These are phyloP conservation scores for Notiomystis cincta DNA, from an alignment of 2,113 vertebrate species.

Conservation along the genomic window DNA sequence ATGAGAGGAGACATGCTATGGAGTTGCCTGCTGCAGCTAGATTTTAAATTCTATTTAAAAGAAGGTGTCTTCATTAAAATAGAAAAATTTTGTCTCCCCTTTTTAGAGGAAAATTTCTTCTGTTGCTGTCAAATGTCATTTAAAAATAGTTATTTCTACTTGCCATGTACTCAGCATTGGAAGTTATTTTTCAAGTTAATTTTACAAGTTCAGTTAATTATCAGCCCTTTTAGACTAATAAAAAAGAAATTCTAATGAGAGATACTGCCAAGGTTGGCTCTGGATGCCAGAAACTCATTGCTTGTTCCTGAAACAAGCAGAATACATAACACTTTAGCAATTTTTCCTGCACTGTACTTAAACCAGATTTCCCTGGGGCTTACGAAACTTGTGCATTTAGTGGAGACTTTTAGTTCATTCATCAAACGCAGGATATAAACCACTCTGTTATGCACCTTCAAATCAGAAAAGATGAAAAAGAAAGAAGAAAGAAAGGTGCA, in stretches of 20 bases:
- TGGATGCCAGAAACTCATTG: not conserved
- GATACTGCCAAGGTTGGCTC: not conserved
- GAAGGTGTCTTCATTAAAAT: not conserved
- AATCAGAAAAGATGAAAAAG: constrained; percentile 4
- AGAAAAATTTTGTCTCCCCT: not conserved
- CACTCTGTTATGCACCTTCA: constrained; percentile 1
- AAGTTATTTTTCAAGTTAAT: not conserved
- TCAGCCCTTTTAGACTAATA: not conserved
- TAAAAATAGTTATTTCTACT: not conserved
- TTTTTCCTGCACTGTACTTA: constrained; percentile 35
- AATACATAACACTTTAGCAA: not conserved
- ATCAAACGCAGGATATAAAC: constrained; percentile 21
- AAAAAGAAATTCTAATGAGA: not conserved
- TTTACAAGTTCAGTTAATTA: not conserved
- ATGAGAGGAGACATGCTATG: not conserved
- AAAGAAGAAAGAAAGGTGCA: not conserved
- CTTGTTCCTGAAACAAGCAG: constrained; percentile 11
- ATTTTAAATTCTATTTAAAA: not conserved
- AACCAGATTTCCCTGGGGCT: not conserved
- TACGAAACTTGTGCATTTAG: constrained; percentile 5
- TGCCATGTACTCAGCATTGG: not conserved
- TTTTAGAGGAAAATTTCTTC: not conserved
- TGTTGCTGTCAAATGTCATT: not conserved
- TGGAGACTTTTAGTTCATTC: constrained; percentile 18
- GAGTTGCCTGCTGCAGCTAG: not conserved